Base-by-base conservation (phyloP, 2,888 invertebrate genomes). In the Spatulosminthurus flaviceps region DNA sequence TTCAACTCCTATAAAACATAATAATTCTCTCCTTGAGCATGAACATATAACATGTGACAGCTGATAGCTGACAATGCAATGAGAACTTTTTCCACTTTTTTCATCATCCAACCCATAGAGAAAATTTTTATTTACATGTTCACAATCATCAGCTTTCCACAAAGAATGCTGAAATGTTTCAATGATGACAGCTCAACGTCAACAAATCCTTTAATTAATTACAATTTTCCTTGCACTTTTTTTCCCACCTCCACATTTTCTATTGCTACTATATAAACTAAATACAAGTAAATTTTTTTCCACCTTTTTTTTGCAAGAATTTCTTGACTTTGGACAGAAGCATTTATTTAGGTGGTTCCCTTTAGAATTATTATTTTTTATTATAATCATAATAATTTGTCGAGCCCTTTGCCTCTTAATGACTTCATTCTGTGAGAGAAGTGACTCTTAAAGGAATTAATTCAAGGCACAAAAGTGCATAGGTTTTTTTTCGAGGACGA, bases 131-230 rank as follows among this genome's bases (percentile, higher is more conserved):
- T n/a, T n/a, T n/a, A n/a, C n/a, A n/a, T n/a, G n/a, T n/a, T n/a
- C n/a, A n/a, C n/a, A n/a, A n/a, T n/a, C n/a, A n/a, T n/a, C n/a
- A n/a, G n/a, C n/a, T n/a, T n/a, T n/a, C n/a, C 34, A 7, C 34
- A 34, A 34, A 34, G 34, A 34, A 34, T 34, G 9, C 13, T 41
- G 41, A 66, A 66, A 66, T 21, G 66, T 66, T 66, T 21, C 26
- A 19, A 5, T 24, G 67, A 28, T 67, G 67, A 67, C 67, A 67
- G 67, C 67, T 26, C 4, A 67, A 67, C 67, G 67, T 67, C 67
- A 67, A 28, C 29, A 67, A 22, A 26, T 26, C 13, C 67, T 22
- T n/a, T 67, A 26, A 22, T 67, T 67, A 26, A 22, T 67, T 28
- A 67, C 29, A 24, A 67, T 67, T 67, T 19, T 67, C 28, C 51